Conservation (phyloP, 2,113 vertebrate species). For the Sphyrna mokarran region DNA sequence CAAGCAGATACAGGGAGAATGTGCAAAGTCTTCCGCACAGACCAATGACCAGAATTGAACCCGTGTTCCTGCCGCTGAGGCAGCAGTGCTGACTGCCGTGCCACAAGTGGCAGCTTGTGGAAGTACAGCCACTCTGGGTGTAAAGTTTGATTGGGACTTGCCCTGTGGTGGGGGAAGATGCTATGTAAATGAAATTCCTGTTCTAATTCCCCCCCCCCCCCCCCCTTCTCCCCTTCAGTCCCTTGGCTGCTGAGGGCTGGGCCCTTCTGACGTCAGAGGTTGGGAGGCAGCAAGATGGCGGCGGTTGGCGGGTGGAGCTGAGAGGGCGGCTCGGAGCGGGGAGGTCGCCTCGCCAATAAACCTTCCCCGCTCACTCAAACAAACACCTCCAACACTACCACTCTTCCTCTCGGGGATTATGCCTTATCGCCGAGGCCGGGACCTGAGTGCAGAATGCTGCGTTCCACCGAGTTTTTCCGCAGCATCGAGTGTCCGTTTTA, state of each 20-base stretch:
- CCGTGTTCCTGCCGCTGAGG: too few relatives aligned
- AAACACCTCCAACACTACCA: too few relatives aligned
- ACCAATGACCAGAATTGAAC: too few relatives aligned
- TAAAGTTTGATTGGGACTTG: too few relatives aligned
- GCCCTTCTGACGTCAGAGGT: not conserved
- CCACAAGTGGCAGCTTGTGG: too few relatives aligned
- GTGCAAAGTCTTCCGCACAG: too few relatives aligned
- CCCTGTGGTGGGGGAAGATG: not conserved
- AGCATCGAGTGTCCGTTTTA: conserved; percentile 85
- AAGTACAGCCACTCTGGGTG: too few relatives aligned
- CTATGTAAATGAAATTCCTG: not conserved
- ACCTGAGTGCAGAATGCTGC: conserved; percentile 62
- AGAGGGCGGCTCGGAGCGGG: not conserved
- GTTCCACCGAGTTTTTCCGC: conserved; percentile 85
- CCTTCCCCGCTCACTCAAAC: not conserved
- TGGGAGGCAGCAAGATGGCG: conserved; percentile 23
- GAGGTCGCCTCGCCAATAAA: not conserved
- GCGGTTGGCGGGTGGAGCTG: not conserved
- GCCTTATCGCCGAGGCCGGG: conserved; percentile 29
- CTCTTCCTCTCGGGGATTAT: not conserved
- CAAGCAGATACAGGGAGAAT: too few relatives aligned
- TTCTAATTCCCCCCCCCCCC: too few relatives aligned
- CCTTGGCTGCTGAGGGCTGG: not conserved
- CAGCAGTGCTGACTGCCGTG: too few relatives aligned
- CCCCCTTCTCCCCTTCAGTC: too few relatives aligned